Evolutionary conservation across 2,797 vertebrate species (phyloP), one percentile per base, ranked within the genome.

Genomic region (Coranthus polyacanthus): DNA sequence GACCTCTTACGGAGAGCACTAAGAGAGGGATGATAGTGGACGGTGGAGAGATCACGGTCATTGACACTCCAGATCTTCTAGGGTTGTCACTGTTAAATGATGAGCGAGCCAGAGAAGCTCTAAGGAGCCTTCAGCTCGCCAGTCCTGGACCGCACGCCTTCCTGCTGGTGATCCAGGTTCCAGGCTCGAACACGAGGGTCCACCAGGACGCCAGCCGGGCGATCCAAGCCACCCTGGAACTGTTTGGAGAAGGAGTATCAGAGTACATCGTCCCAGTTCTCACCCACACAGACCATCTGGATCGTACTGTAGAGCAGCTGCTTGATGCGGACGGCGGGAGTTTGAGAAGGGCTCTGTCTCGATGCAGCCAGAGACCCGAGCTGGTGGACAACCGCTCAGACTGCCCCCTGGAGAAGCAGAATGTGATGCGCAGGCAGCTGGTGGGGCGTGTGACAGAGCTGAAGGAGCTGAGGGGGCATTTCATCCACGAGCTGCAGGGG

Each of bases 81-180:
- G 88, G 87, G 2, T 1, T 26, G 0, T 86, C 82, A 0, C 12
- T 92, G 45, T 77, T 16, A 15, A 62, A 53, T 36, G n/a, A 5
- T 6, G 57, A 24, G 4, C 88, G 77, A 72, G 89, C 88, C 5
- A 56, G n/a, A 41, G 89, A 93, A 75, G 86, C 88, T 60, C 74
- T 93, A 5, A 85, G 84, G 81, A 88, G 90, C 72, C 73, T 94
- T 12, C 91, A 91, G 75, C 84, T 92, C 0, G 15, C 74, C 24
- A 51, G 68, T 41, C 92, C 93, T 12, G 92, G 92, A 42, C 92
- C 93, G 1, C 85, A 93, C 5, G 91, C 86, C 57, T 68, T 93
- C 51, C 56, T 93, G 13, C 61, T 93, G 45, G 87, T 90, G 50
- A 54, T 89, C 20, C 70, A 1, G 37, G 74, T 80, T n/a, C 75